phyloP scores from a whole-genome alignment of 1,140 invertebrate species.

The Cydia splendana region DNA sequence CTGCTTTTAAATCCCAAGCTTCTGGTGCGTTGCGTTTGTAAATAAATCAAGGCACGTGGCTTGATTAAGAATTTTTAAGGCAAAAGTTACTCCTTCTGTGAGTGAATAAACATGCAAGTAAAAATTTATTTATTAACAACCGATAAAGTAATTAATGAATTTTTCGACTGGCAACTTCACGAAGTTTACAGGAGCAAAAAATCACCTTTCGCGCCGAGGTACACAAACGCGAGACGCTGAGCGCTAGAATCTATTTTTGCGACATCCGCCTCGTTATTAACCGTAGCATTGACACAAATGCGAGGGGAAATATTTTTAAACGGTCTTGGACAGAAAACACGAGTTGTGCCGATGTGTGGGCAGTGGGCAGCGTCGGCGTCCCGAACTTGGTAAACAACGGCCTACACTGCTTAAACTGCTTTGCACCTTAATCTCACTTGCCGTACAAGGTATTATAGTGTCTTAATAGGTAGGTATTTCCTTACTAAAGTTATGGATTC shows the following conservation, averaged over 20 bases:
- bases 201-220: conserved; percentile 13
- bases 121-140: neutral
- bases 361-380: conserved; percentile 6
- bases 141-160: neutral
- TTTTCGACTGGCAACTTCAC: neutral
- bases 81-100: neutral
- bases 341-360: conserved; percentile 11
- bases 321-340: conserved; percentile 10
- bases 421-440: neutral
- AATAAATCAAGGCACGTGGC: conserved; percentile 2
- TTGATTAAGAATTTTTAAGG: neutral
- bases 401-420: conserved; percentile 12
- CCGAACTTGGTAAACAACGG: conserved; percentile 22
- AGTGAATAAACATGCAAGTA: neutral
- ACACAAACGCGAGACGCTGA: conserved; percentile 16
- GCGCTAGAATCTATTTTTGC: conserved; percentile 26
- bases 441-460: neutral
- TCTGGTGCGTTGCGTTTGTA: neutral
- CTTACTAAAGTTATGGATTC: neutral
- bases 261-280: conserved; percentile 25
- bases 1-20: neutral
- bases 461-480: neutral
- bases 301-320: conserved; percentile 19
- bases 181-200: neutral
- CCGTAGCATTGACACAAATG: conserved; percentile 28